A percentile compares a stretch with the other conserved stretches of the same genome.
Conservation (phyloP, 37 sponge, comb jelly and placozoan genomes). For the Hexactinellida sp. region DNA sequence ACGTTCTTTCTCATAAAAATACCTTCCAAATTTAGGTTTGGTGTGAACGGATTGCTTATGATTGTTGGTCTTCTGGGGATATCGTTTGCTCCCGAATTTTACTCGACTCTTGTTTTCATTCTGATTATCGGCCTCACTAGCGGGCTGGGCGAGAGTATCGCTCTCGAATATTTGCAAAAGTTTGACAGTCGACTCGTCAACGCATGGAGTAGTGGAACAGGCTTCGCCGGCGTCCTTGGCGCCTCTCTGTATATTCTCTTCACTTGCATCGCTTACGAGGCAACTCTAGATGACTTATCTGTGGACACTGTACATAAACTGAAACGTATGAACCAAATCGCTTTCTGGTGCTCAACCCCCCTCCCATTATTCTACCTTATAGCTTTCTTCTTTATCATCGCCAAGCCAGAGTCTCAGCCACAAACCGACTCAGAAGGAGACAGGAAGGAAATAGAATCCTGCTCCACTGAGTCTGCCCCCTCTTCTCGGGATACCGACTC, state of each 20-base stretch:
- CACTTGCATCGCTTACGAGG: background rate
- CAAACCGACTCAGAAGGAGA: background rate
- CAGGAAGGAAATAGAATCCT: background rate
- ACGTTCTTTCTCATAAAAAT: background rate
- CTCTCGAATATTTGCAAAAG: slow-evolving; percentile 23
- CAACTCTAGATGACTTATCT: slow-evolving; percentile 16
- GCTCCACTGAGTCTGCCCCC: background rate
- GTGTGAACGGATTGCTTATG: slow-evolving; percentile 35
- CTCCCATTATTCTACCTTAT: slow-evolving; percentile 24
- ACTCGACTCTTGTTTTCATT: slow-evolving; percentile 22
- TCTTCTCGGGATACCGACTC: background rate
- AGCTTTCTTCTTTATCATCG: slow-evolving; percentile 33
- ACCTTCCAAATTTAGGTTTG: slow-evolving; percentile 23
- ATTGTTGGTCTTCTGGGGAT: slow-evolving; percentile 25
- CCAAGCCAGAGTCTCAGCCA: slow-evolving; percentile 1
- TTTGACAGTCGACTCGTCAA: slow-evolving; percentile 22
- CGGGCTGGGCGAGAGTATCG: slow-evolving; percentile 31
- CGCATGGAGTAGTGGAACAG: slow-evolving; percentile 57
- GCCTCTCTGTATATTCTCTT: slow-evolving; percentile 38
- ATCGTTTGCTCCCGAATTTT: slow-evolving; percentile 32
- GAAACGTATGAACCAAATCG: background rate
- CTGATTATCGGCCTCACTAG: slow-evolving; percentile 18
- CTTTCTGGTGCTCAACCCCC: slow-evolving; percentile 18
- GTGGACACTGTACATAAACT: background rate
- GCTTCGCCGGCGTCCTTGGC: slow-evolving; percentile 49